Base-by-base conservation (phyloP, 2,797 vertebrate species). In the Geotrypetes seraphini region DNA sequence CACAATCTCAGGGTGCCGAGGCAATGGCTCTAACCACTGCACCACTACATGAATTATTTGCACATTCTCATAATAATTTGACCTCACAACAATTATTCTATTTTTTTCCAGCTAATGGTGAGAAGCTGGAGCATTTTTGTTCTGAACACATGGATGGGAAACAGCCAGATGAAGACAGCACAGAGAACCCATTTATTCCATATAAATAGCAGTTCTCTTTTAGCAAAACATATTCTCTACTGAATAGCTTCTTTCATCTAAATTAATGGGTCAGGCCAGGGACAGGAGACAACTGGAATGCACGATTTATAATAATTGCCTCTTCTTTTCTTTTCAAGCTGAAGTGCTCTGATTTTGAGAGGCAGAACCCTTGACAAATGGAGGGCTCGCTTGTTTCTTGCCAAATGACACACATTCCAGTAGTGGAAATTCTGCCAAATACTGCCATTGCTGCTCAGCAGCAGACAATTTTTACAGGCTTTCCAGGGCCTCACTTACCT, bases 271-370 rank as follows among this genome's bases (percentile, higher is more conserved):
- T 23, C 27, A 23, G 37, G 42, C 12, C 2, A 48, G 35, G 28
- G 42, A 48, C 2, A 7, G 28, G 10, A 31, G 28, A n/a, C 16
- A 55, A 39, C 7, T 29, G 18, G 9, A 46, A 34, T 25, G 8
- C 19, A 14, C 0, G n/a, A n/a, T n/a, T 2, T 13, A 6, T 1
- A 51, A n/a, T n/a, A n/a, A n/a, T n/a, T 5, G 45, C 4, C 8
- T 35, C 11, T 23, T 4, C 16, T 3, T 32, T 20, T 47, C 29
- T 19, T 8, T 33, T 23, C n/a, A 1, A 1, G 19, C 19, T 19
- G 31, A 37, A 51, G 31, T 6, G 25, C n/a, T 12, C 7, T 22
- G 14, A n/a, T 19, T 48, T 56, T 16, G 16, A 46, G 19, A 48
- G 33, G 12, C 2, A 20, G 11, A 40, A 33, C 5, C 9, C 19